phyloP scores from a whole-genome alignment of 2,888 invertebrate genomes.

The Clitarchus hookeri region DNA sequence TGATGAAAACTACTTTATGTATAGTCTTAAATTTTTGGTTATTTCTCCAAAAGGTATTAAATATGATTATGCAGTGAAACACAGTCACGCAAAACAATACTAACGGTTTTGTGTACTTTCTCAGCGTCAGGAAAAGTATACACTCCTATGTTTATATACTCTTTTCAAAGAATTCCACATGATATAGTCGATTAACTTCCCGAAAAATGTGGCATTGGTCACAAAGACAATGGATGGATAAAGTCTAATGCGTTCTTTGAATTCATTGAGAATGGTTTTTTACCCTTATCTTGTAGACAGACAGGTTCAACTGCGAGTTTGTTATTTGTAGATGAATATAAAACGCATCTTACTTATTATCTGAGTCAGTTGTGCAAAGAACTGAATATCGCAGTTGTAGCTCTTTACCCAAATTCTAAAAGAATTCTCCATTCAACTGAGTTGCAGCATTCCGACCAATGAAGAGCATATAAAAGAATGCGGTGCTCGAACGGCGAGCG shows the following conservation, averaged over 20 bases:
- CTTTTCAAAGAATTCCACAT: conserved; percentile 25
- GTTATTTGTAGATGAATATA: not conserved
- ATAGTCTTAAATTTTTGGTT: conserved; percentile 48
- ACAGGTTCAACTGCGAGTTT: conserved; percentile 10
- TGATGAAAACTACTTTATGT: conserved; percentile 51
- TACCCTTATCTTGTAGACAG: not conserved
- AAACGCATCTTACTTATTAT: too few species aligned
- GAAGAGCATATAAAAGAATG: not conserved
- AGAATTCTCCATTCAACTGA: not conserved
- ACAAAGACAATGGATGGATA: too few species aligned
- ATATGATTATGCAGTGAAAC: conserved; percentile 52
- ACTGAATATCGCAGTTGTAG: not conserved
- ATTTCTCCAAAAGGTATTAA: conserved; percentile 41
- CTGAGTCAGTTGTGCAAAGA: not conserved
- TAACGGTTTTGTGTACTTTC: conserved; percentile 23
- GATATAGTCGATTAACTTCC: conserved; percentile 21
- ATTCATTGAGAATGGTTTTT: conserved; percentile 18
- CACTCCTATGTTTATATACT: conserved; percentile 26
- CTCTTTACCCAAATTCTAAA: too few species aligned
- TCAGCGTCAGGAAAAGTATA: conserved; percentile 24
- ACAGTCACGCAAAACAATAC: conserved; percentile 43
- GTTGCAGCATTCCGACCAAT: not conserved
- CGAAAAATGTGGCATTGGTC: conserved; percentile 27
- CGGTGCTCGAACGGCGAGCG: too few species aligned
- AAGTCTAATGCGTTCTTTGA: conserved; percentile 18